Percentiles rank a stretch among this genome's conserved stretches.
Conservation (phyloP, 2,888 invertebrate species). For the Apeira syringaria region DNA sequence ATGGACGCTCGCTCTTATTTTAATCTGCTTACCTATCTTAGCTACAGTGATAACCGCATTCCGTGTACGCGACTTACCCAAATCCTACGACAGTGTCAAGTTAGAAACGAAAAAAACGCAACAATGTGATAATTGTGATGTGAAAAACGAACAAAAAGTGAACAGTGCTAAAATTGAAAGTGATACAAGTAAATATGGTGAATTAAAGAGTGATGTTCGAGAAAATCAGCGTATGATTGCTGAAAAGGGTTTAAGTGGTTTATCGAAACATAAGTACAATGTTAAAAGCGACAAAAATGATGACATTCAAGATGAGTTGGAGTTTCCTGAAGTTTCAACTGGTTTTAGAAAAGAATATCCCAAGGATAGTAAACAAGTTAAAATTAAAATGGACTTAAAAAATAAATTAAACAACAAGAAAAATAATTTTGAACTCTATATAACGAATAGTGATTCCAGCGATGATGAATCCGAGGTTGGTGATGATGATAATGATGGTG, state of each 20-base stretch:
- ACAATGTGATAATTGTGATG: conserved; percentile 73
- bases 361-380: conserved; percentile 31
- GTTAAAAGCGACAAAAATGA: conserved; percentile 51
- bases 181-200: conserved; percentile 57
- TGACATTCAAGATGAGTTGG: conserved; percentile 39
- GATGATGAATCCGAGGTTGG: conserved; percentile 17
- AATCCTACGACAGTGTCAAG: conserved; percentile 44
- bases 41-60: conserved; percentile 81
- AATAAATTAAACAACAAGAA: conserved; percentile 5
- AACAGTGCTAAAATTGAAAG: conserved; percentile 66
- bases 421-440: conserved; percentile 15
- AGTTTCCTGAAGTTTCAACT: conserved; percentile 35
- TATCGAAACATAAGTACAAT: conserved; percentile 43
- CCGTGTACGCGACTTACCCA: conserved; percentile 76
- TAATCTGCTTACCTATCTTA: conserved; percentile 73
- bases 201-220: conserved; percentile 53
- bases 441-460: conserved; percentile 36
- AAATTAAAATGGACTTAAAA: conserved; percentile 14
- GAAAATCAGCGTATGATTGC: conserved; percentile 54
- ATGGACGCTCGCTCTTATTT: conserved; percentile 76
- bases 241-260: conserved; percentile 45
- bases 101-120: conserved; percentile 53
- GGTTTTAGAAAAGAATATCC: conserved; percentile 39
- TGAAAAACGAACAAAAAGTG: conserved; percentile 58
- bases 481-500: conserved; percentile 28